Evolutionary conservation across 2,888 invertebrate genomes (phyloP).

Genomic region (Dynastes hyllus): DNA sequence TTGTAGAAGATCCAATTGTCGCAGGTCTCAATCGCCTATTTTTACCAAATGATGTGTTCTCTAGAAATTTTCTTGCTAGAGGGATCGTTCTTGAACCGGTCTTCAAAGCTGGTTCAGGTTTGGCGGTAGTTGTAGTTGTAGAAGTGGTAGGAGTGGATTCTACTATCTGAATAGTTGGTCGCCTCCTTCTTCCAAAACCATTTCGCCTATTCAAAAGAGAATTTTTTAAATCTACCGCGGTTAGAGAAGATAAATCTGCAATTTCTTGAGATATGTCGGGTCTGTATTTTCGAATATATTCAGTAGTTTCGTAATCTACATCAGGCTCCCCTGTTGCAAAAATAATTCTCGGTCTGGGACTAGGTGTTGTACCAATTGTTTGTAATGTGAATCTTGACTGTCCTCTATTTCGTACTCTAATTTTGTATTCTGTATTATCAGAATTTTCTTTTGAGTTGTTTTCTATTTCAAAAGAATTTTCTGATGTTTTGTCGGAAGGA

Average conservation of each 20-base stretch:
- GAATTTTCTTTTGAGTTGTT: conserved; percentile 51
- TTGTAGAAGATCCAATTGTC: conserved; percentile 23
- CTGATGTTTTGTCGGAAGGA: conserved; percentile 8
- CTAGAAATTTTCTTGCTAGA: conserved; percentile 55
- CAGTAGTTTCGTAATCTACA: conserved; percentile 60
- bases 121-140: conserved; percentile 15
- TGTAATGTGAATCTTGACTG: conserved; percentile 60
- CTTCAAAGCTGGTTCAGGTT: conserved; percentile 51
- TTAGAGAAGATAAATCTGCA: conserved; percentile 75
- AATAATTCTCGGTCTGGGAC: conserved; percentile 50
- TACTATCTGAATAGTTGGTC: conserved; percentile 42
- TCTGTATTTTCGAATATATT: conserved; percentile 64
- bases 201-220: conserved; percentile 35
- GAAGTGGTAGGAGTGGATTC: conserved; percentile 48
- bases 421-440: conserved; percentile 57
- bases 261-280: conserved; percentile 65
- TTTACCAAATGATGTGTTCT: conserved; percentile 49
- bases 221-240: conserved; percentile 70
- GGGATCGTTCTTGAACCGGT: conserved; percentile 56
- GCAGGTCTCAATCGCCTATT: conserved; percentile 43
- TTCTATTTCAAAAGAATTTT: conserved; percentile 17
- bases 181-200: conserved; percentile 33
- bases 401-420: conserved; percentile 58
- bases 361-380: conserved; percentile 50
- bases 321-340: conserved; percentile 60